A percentile compares a stretch with the other conserved stretches of the same genome.
Conservation (phyloP, 2,888 invertebrate genomes). For the Hirtodrosophila alboralis region DNA sequence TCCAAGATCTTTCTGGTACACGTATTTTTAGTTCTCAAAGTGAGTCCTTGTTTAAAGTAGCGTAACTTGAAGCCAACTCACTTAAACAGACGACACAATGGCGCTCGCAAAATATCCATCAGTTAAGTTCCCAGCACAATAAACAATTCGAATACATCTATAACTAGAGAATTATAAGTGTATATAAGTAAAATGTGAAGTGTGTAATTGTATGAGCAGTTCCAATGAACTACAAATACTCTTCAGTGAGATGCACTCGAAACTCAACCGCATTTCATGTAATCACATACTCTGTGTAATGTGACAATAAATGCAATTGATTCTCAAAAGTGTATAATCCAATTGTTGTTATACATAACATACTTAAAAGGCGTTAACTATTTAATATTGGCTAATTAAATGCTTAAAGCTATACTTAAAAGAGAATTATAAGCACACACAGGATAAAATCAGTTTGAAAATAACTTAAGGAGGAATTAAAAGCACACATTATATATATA, state of each 20-base stretch:
- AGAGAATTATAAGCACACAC: constrained; percentile 8
- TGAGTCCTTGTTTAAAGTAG: constrained; percentile 5
- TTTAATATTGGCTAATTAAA: too few relatives aligned
- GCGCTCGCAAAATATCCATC: constrained; percentile 1
- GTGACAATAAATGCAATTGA: constrained; percentile 11
- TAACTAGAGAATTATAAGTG: background rate
- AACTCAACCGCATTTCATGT: constrained; percentile 17
- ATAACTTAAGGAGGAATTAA: background rate
- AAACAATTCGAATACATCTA: background rate
- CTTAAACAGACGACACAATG: constrained; percentile 12
- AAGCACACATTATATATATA: too few relatives aligned
- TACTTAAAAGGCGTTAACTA: constrained; percentile 6
- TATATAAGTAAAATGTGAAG: background rate
- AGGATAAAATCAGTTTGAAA: too few relatives aligned
- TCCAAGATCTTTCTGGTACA: constrained; percentile 23
- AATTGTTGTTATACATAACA: too few relatives aligned
- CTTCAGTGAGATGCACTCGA: constrained; percentile 6
- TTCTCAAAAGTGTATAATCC: background rate
- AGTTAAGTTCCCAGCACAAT: constrained; percentile 5
- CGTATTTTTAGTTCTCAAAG: constrained; percentile 23
- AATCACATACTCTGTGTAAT: background rate
- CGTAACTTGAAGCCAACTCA: constrained; percentile 26
- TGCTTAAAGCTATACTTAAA: too few relatives aligned
- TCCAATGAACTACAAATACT: constrained; percentile 41
- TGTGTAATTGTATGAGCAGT: constrained; percentile 21